phyloP scores from a whole-genome alignment of 2,888 invertebrate genomes.

The Eupsilia transversa region DNA sequence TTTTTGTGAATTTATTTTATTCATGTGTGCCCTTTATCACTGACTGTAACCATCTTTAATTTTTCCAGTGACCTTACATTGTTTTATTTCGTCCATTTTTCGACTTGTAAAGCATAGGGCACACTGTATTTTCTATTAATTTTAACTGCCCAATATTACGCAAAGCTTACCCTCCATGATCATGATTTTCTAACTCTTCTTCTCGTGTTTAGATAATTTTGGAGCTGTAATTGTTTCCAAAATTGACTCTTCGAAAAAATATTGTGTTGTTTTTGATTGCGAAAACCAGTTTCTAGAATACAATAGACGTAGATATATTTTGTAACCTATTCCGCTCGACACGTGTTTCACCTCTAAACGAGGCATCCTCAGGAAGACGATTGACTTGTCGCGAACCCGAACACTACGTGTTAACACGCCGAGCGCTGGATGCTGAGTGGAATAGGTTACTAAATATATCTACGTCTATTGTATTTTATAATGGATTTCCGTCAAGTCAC shows the following conservation, averaged over 20 bases:
- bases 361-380: too few relatives aligned
- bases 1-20: constrained; percentile 8
- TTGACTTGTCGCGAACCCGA: too few relatives aligned
- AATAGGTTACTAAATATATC: too few relatives aligned
- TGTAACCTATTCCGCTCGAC: too few relatives aligned
- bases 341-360: too few relatives aligned
- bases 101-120: neutral
- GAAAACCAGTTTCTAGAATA: neutral
- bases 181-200: neutral
- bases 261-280: neutral
- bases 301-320: too few relatives aligned
- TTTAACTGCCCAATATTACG: neutral
- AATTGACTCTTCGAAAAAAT: neutral
- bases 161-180: neutral
- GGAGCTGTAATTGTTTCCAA: neutral
- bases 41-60: neutral
- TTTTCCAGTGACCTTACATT: neutral
- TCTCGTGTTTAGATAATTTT: neutral
- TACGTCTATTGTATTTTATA: too few relatives aligned
- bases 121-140: neutral
- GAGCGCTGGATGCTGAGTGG: too few relatives aligned
- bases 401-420: too few relatives aligned
- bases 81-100: constrained; percentile 1
- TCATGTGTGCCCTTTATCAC: constrained; percentile 12
- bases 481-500: too few relatives aligned